Evolutionary conservation across 2,888 invertebrate genomes (phyloP).

Genomic region (Rosalia funebris): DNA sequence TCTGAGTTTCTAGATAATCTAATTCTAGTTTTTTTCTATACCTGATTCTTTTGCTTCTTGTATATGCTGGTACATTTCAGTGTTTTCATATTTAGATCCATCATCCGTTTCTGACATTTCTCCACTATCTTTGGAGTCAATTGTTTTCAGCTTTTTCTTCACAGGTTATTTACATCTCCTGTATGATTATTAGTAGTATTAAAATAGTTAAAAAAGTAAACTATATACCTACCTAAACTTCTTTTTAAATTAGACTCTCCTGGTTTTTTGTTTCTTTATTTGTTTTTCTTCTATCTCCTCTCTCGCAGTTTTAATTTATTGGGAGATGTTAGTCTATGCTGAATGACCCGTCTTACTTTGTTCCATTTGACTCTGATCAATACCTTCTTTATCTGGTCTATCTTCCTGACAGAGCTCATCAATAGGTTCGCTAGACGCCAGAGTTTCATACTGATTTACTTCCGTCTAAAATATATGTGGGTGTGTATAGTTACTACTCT

Average conservation of each 20-base stretch:
- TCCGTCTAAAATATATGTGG: slow-evolving; percentile 64
- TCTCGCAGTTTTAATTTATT: slow-evolving; percentile 54
- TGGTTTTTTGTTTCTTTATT: slow-evolving; percentile 75
- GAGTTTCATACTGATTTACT: slow-evolving; percentile 53
- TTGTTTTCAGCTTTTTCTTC: slow-evolving; percentile 71
- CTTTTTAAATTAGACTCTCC: slow-evolving; percentile 80
- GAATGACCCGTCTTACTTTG: slow-evolving; percentile 77
- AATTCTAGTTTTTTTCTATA: too few species aligned
- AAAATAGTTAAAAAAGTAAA: too few species aligned
- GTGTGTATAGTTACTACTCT: too few species aligned
- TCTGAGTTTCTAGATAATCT: slow-evolving; percentile 78
- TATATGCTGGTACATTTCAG: slow-evolving; percentile 82
- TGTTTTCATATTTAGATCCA: slow-evolving; percentile 65
- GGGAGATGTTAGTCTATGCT: slow-evolving; percentile 56
- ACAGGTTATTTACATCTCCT: slow-evolving; percentile 72
- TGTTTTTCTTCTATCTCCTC: slow-evolving; percentile 59
- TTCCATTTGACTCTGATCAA: slow-evolving; percentile 81
- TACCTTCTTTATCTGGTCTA: slow-evolving; percentile 72
- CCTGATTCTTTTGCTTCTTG: slow-evolving; percentile 80
- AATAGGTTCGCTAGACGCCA: slow-evolving; percentile 60
- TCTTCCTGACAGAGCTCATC: slow-evolving; percentile 69
- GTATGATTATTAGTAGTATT: slow-evolving; percentile 22
- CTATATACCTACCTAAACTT: slow-evolving; percentile 69
- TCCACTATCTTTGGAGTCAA: slow-evolving; percentile 63
- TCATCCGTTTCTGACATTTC: slow-evolving; percentile 61